Conservation (phyloP, 2,888 invertebrate genomes). For the Polietes domitor region DNA sequence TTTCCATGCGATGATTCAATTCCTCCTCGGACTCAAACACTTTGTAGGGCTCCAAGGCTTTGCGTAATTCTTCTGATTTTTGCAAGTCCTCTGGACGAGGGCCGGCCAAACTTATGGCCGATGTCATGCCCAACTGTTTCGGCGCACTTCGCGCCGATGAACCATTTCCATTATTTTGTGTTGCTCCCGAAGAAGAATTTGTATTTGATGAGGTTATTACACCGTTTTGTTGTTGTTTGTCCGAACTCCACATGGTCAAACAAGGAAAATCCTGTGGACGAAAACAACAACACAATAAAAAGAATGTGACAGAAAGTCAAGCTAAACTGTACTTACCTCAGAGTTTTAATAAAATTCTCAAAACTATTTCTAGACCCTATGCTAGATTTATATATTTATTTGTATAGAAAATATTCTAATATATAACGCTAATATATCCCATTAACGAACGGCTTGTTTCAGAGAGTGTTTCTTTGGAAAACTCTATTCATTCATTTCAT, state of each 20-base stretch:
- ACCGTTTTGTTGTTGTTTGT: slow-evolving; percentile 77
- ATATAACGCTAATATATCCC: neutral
- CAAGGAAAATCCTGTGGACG: neutral
- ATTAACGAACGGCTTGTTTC: neutral
- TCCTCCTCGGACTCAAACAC: slow-evolving; percentile 96
- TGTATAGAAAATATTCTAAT: slow-evolving; percentile 7
- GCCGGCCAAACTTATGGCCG: slow-evolving; percentile 93
- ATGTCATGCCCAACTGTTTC: slow-evolving; percentile 91
- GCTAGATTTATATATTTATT: neutral
- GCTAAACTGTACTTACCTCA: slow-evolving; percentile 12
- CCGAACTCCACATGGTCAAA: slow-evolving; percentile 79
- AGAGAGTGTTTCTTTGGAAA: neutral
- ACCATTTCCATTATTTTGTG: slow-evolving; percentile 64
- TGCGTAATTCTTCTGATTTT: slow-evolving; percentile 87
- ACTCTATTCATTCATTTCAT: neutral
- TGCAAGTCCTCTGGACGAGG: slow-evolving; percentile 88
- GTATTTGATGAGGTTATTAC: slow-evolving; percentile 70
- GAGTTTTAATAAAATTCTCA: neutral
- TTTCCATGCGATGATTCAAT: slow-evolving; percentile 93
- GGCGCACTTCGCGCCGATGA: slow-evolving; percentile 63
- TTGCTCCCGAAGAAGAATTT: slow-evolving; percentile 48
- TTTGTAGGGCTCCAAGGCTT: slow-evolving; percentile 90
- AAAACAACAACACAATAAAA: neutral
- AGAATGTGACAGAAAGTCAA: neutral
- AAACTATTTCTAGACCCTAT: neutral